Conservation (phyloP, 35 echinoderm and acorn worm species). For the Amphiura filiformis region DNA sequence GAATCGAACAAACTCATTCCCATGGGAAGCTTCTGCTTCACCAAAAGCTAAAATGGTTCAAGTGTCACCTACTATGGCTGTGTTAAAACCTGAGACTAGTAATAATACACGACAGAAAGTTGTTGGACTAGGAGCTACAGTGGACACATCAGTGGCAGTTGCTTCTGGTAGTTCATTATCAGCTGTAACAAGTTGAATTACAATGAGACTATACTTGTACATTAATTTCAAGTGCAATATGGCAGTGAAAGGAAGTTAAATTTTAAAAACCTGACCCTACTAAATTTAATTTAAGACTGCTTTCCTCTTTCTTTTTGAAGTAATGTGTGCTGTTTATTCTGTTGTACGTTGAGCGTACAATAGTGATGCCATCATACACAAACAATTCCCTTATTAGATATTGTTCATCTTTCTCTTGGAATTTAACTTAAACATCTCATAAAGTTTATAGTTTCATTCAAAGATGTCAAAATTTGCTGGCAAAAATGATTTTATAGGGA, state of each 20-base stretch:
- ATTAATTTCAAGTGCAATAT: background rate
- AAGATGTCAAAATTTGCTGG: too few species aligned
- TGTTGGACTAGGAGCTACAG: constrained; percentile 7
- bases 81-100: background rate
- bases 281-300: too few species aligned
- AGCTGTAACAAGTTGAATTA: background rate
- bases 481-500: too few species aligned
- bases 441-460: too few species aligned
- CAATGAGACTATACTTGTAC: background rate
- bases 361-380: too few species aligned
- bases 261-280: too few species aligned
- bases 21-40: background rate
- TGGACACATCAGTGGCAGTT: background rate
- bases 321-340: too few species aligned
- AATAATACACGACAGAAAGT: background rate
- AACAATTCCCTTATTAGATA: too few species aligned
- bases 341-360: too few species aligned
- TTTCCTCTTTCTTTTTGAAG: too few species aligned
- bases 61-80: background rate
- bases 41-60: background rate
- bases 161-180: background rate
- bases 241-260: background rate
- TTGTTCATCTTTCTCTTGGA: too few species aligned
- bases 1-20: background rate
- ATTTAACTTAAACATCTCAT: too few species aligned